Conservation (phyloP, 1,140 invertebrate genomes). For the Diplogasteroides magnus region DNA sequence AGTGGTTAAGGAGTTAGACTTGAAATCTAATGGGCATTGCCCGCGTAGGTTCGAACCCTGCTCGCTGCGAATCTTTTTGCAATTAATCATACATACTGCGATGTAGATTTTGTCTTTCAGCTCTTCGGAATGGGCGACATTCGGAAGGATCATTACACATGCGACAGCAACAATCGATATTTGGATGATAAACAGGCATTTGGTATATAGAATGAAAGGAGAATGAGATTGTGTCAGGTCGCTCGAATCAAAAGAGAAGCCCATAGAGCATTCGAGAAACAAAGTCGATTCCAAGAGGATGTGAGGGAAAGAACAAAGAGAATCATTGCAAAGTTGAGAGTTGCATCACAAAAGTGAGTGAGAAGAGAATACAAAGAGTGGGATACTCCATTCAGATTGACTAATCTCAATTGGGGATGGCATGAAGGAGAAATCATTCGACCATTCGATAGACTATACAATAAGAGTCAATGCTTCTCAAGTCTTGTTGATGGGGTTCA, state of each 20-base stretch:
- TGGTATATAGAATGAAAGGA: too few relatives aligned
- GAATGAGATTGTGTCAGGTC: conserved; percentile 15
- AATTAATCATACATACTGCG: neutral
- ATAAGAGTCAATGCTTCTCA: conserved; percentile 36
- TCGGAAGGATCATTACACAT: conserved; percentile 1
- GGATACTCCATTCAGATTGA: conserved; percentile 33
- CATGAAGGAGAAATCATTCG: conserved; percentile 43
- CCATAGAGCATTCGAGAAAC: conserved; percentile 50
- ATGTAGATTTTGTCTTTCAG: neutral
- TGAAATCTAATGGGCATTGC: conserved; percentile 81
- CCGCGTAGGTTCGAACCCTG: conserved; percentile 83
- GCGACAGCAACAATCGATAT: conserved; percentile 41
- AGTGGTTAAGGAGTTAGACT: conserved; percentile 60
- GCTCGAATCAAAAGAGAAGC: conserved; percentile 44
- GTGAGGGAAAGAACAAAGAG: conserved; percentile 48
- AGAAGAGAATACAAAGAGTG: conserved; percentile 3
- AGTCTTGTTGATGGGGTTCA: conserved; percentile 35
- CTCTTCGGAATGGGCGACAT: neutral
- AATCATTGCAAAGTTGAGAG: conserved; percentile 38
- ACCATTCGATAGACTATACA: conserved; percentile 39
- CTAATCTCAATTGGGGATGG: conserved; percentile 48
- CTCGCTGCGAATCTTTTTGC: conserved; percentile 65
- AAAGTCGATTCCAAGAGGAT: conserved; percentile 52
- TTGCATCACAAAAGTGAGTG: neutral
- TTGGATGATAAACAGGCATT: conserved; percentile 38